These are phyloP conservation scores for Neoaliturus tenellus DNA, from an alignment of 2,888 invertebrate species.

Conservation along the genomic window DNA sequence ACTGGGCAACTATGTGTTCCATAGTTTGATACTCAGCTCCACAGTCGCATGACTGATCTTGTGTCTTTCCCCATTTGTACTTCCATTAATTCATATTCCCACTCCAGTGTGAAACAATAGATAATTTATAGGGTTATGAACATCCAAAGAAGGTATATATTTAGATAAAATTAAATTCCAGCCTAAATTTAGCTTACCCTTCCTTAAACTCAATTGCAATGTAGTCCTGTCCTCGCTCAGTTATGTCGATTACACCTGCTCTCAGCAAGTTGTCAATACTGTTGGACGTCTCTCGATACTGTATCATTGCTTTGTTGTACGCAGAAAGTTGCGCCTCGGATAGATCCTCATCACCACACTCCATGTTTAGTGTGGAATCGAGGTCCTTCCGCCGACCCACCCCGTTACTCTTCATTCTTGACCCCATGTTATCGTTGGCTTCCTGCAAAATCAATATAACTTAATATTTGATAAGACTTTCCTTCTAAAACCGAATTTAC, in stretches of 20 bases:
- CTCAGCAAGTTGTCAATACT: slow-evolving; percentile 19
- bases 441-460: background rate
- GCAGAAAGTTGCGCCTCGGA: slow-evolving; percentile 80
- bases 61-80: no score
- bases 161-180: no score
- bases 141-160: no score
- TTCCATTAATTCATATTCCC: no score
- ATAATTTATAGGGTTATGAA: no score
- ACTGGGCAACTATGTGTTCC: no score
- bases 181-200: no score
- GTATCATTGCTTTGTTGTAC: slow-evolving; percentile 79
- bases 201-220: slow-evolving; percentile 29
- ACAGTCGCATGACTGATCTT: no score
- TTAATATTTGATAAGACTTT: background rate
- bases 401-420: background rate
- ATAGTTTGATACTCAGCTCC: no score
- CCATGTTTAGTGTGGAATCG: slow-evolving; percentile 71
- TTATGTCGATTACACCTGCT: slow-evolving; percentile 12
- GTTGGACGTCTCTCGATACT: slow-evolving; percentile 75
- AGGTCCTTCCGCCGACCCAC: background rate
- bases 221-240: slow-evolving; percentile 29
- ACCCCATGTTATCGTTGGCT: background rate
- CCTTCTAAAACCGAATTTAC: no score
- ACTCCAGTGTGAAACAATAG: no score
- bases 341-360: slow-evolving; percentile 84